Conservation (phyloP, 1,140 invertebrate species). For the Drosophila kikkawai region DNA sequence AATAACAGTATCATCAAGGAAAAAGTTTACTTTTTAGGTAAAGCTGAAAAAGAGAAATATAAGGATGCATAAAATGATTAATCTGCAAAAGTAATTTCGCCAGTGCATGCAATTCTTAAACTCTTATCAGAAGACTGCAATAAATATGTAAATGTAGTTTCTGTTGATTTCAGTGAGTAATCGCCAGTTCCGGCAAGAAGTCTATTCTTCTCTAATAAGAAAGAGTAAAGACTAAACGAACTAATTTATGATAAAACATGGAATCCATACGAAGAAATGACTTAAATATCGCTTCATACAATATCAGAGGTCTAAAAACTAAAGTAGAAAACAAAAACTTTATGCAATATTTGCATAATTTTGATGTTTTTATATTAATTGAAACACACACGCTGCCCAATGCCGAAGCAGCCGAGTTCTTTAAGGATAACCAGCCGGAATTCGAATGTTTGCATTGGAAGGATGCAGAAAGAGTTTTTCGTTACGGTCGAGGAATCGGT, state of each 20-base stretch:
- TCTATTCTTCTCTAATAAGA: background rate
- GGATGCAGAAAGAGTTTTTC: constrained; percentile 11
- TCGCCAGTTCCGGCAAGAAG: background rate
- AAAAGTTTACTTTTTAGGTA: background rate
- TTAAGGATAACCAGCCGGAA: background rate
- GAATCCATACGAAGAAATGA: too few relatives aligned
- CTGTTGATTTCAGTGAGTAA: background rate
- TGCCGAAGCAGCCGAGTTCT: background rate
- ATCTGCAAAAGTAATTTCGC: background rate
- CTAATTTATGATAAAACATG: background rate
- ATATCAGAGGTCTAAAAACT: constrained; percentile 21
- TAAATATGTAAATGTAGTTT: background rate
- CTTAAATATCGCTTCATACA: constrained; percentile 16
- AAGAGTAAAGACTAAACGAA: background rate
- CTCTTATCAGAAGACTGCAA: background rate
- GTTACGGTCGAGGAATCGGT: constrained; percentile 10
- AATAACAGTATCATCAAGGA: background rate
- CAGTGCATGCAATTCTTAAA: background rate
- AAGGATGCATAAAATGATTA: too few relatives aligned
- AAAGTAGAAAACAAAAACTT: background rate
- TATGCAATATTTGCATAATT: constrained; percentile 1
- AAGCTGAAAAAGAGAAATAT: background rate
- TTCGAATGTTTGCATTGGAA: constrained; percentile 20
- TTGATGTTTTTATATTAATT: constrained; percentile 26
- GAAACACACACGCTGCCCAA: constrained; percentile 18